phyloP scores from a whole-genome alignment of 2,113 vertebrate genomes.

The Proterorhinus semilunaris region DNA sequence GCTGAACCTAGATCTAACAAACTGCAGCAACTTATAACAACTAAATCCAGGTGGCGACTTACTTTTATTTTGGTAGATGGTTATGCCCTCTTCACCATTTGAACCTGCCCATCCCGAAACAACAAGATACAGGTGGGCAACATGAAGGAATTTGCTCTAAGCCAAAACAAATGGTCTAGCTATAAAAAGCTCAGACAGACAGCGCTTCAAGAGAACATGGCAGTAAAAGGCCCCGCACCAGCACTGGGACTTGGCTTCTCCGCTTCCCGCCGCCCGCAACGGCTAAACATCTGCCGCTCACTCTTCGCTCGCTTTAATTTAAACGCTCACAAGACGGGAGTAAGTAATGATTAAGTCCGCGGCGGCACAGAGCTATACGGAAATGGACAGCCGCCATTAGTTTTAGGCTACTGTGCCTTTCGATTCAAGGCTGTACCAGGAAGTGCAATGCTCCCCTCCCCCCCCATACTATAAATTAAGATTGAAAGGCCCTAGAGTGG shows the following conservation, averaged over 20 bases:
- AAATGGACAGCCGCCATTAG: constrained; percentile 3
- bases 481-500: not conserved
- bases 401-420: not conserved
- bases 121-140: constrained; percentile 15
- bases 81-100: not conserved
- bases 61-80: too few species aligned
- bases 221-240: not conserved
- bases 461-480: not conserved
- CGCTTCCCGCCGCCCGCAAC: not conserved
- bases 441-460: not conserved
- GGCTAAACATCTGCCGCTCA: constrained; percentile 21
- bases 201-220: constrained; percentile 8
- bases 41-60: too few species aligned
- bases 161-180: constrained; percentile 2
- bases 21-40: too few species aligned
- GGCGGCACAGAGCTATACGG: not conserved
- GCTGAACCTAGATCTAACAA: too few species aligned
- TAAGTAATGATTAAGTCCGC: constrained; percentile 17
- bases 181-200: constrained; percentile 20
- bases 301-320: constrained; percentile 1
- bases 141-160: constrained; percentile 3
- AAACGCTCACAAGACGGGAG: constrained; percentile 1
- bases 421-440: not conserved
- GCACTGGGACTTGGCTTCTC: not conserved
- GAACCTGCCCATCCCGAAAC: not conserved